Evolutionary conservation across 2,113 vertebrate genomes (phyloP).

Genomic region (Madoqua kirkii): DNA sequence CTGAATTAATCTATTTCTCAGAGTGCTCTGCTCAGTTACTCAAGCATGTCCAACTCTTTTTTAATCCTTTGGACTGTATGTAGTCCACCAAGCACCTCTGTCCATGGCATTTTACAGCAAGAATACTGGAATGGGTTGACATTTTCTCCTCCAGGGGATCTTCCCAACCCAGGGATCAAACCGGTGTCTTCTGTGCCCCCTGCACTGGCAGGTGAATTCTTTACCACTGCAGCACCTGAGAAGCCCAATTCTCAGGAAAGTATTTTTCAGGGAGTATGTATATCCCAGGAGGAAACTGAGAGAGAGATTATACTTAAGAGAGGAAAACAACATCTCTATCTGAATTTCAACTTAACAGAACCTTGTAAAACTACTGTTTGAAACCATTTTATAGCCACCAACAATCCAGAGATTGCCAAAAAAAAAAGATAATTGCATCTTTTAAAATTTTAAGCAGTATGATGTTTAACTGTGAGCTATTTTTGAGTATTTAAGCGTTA

Average conservation of each 20-base stretch:
- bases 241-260: neutral
- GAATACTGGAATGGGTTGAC: neutral
- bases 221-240: neutral
- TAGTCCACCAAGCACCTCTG: neutral
- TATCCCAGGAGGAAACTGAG: neutral
- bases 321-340: neutral
- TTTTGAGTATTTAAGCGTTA: slow-evolving; percentile 69
- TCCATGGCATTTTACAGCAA: neutral
- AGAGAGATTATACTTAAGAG: neutral
- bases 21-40: neutral
- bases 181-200: neutral
- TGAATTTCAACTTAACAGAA: slow-evolving; percentile 22
- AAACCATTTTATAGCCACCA: slow-evolving; percentile 36
- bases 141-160: neutral
- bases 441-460: slow-evolving; percentile 73
- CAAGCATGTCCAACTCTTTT: neutral
- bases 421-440: slow-evolving; percentile 53
- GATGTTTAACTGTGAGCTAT: slow-evolving; percentile 72
- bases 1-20: neutral
- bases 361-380: neutral
- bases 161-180: neutral
- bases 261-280: neutral
- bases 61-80: neutral
- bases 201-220: neutral
- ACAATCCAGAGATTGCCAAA: slow-evolving; percentile 7